Conservation (phyloP, 37 sponge, comb jelly and placozoan genomes). For the Chondrosia reniformis region DNA sequence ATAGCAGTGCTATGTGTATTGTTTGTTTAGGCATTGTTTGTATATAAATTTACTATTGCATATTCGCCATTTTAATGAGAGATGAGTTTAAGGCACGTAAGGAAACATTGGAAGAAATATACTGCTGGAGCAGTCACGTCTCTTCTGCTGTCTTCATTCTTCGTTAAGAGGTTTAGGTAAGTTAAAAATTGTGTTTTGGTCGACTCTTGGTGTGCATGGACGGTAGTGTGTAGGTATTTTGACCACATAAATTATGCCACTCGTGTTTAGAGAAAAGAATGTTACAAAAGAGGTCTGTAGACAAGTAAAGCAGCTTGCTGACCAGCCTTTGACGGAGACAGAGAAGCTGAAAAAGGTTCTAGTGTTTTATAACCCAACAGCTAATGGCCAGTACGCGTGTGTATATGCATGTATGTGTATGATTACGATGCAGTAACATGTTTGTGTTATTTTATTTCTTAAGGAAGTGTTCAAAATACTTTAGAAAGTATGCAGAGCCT, state of each 20-base stretch:
- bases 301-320: slow-evolving; percentile 34
- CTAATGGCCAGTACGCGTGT: slow-evolving; percentile 52
- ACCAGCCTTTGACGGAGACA: neutral
- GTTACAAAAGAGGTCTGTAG: slow-evolving; percentile 37
- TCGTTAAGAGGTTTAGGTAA: slow-evolving; percentile 53
- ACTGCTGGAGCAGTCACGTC: slow-evolving; percentile 26
- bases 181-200: neutral
- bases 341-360: slow-evolving; percentile 39
- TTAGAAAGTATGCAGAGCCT: slow-evolving; percentile 71
- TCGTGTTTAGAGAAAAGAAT: slow-evolving; percentile 58
- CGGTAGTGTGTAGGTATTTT: neutral
- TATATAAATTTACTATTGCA: too few relatives aligned
- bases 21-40: too few relatives aligned
- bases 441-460: neutral
- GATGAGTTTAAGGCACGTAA: too few relatives aligned
- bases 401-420: neutral
- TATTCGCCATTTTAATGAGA: too few relatives aligned
- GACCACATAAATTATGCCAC: too few relatives aligned
- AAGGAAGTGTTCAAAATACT: slow-evolving; percentile 56
- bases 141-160: slow-evolving; percentile 2
- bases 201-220: neutral
- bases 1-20: too few relatives aligned
- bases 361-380: slow-evolving; percentile 63
- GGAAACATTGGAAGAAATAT: slow-evolving; percentile 72
- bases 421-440: neutral